Conservation (phyloP, 2,113 vertebrate species). For the Hydropotes inermis region DNA sequence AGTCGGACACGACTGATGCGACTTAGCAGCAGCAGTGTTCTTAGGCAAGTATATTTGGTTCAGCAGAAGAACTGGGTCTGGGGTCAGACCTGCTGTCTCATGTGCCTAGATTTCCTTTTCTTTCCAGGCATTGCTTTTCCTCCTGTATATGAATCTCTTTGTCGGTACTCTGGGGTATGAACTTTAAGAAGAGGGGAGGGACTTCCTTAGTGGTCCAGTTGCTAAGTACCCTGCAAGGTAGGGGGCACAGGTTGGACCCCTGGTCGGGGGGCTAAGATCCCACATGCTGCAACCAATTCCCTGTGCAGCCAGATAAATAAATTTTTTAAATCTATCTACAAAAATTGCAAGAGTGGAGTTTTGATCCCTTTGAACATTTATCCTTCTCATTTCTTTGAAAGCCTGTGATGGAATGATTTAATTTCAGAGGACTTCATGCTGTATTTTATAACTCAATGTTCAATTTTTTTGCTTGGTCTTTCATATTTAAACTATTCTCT, state of each 20-base stretch:
- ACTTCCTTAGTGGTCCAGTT: neutral
- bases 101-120: too few species aligned
- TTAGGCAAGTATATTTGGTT: neutral
- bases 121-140: fast-evolving
- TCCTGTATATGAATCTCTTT: neutral
- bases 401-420: neutral
- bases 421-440: conserved; percentile 34
- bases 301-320: neutral
- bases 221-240: neutral
- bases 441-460: conserved; percentile 12
- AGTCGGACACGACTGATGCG: too few species aligned
- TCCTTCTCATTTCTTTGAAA: neutral
- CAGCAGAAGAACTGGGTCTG: neutral
- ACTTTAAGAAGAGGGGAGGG: neutral
- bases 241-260: neutral
- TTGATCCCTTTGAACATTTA: neutral
- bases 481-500: neutral
- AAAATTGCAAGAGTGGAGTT: neutral
- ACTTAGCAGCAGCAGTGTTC: neutral
- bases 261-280: neutral
- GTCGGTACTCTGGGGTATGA: fast-evolving
- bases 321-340: neutral
- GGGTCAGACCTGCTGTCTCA: fast-evolving
- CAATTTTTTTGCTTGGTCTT: neutral
- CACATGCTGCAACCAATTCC: neutral